Base-by-base conservation (phyloP, 1,140 invertebrate species). In the Diabrotica virgifera region DNA sequence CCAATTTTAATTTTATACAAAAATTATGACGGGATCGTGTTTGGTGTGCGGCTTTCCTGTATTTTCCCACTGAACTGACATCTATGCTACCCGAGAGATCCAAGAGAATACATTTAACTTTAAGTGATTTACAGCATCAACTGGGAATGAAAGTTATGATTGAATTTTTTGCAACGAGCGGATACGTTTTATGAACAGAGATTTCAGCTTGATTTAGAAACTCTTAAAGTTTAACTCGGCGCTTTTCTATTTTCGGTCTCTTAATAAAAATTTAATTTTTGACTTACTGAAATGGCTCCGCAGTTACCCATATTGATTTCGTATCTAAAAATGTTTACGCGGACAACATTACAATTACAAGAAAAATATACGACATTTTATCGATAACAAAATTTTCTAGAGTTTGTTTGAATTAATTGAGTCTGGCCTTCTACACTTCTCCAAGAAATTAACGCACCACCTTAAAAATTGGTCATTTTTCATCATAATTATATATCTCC, bases 111-210 rank as follows among this genome's bases (percentile, higher is more conserved):
- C 55, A 40, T 36, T 57, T 36, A 55, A 57, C 55, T 57, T 57
- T 37, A 57, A 57, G 55, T 57, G 55, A 57, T 57, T 57, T 57
- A 57, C 55, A 37, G 9, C 55, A 37, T 36, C 55, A 36, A 57
- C 36, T 57, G 55, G 55, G 55, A 37, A 57, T 57, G 55, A 36
- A 57, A 57, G 55, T 57, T 57, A 57, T 57, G 55, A 57, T 57
- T 57, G 55, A 57, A 57, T 57, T 57, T 57, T 57, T 57, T 57
- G 36, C n/a, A 57, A n/a, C 36, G 36, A 57, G 12, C 36, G 55
- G 40, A 46, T 46, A 46, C 40, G 40, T 46, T 46, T 46, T 46
- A 46, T 5, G 40, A 6, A 46, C 40, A 46, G 40, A 46, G n/a
- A 46, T 46, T 46, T 46, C n/a, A 10, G n/a, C 40, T 46, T 46